Percentiles rank a stretch among this genome's conserved stretches.
These are phyloP conservation scores for Phocoena phocoena DNA, from an alignment of 2,113 vertebrate species.

Conservation along the genomic window DNA sequence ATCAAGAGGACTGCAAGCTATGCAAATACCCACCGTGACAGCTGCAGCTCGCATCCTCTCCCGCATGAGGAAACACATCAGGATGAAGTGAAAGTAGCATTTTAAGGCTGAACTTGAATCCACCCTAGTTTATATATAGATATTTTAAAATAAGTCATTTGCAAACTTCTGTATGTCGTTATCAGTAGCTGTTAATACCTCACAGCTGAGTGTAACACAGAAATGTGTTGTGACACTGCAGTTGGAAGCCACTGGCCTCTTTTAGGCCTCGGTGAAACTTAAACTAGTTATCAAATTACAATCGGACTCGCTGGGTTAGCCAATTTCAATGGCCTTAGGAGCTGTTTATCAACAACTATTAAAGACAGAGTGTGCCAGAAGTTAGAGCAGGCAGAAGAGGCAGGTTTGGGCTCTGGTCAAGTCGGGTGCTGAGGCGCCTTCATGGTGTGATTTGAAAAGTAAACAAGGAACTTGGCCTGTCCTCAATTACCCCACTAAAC, in stretches of 20 bases:
- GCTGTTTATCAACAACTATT: constrained; percentile 16
- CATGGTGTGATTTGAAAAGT: background rate
- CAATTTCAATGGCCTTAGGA: constrained; percentile 25
- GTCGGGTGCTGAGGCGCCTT: background rate
- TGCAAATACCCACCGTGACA: background rate
- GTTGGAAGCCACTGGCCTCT: background rate
- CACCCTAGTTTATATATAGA: background rate
- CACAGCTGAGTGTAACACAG: background rate
- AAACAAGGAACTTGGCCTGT: background rate
- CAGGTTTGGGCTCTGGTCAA: background rate
- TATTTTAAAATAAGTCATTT: constrained; percentile 16
- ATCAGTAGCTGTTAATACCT: constrained; percentile 30
- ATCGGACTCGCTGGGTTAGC: background rate
- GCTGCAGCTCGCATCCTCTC: background rate
- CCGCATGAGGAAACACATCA: background rate
- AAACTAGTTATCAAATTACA: constrained; percentile 53
- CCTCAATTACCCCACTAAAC: background rate
- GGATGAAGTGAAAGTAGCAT: background rate
- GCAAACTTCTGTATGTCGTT: background rate
- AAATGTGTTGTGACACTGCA: background rate
- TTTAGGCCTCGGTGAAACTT: constrained; percentile 19
- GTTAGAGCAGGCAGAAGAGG: background rate
- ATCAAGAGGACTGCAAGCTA: background rate
- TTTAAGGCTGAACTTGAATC: background rate
- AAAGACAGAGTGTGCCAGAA: background rate